Evolutionary conservation across 1,140 invertebrate genomes (phyloP).

Genomic region (Calycopis cecrops): DNA sequence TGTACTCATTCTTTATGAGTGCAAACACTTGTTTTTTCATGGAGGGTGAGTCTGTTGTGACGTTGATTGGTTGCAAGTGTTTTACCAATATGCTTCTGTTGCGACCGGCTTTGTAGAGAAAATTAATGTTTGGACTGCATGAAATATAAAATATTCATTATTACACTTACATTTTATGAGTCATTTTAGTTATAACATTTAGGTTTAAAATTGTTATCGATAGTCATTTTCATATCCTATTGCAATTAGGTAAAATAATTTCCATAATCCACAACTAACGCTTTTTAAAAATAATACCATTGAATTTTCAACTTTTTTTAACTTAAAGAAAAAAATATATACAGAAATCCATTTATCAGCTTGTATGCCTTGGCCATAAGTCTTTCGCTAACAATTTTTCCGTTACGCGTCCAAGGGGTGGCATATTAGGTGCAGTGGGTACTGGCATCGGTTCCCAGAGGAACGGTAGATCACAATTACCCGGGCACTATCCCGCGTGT

Average conservation of each 20-base stretch:
- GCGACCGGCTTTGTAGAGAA: slow-evolving; percentile 61
- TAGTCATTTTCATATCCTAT: no score
- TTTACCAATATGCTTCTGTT: slow-evolving; percentile 62
- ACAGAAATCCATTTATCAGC: slow-evolving; percentile 35
- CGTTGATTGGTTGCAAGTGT: slow-evolving; percentile 66
- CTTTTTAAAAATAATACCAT: slow-evolving; percentile 32
- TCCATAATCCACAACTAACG: slow-evolving; percentile 3
- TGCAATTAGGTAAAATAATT: background rate
- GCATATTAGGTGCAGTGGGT: slow-evolving; percentile 30
- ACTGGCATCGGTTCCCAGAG: slow-evolving; percentile 28
- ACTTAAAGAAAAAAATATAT: slow-evolving; percentile 8
- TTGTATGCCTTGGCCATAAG: slow-evolving; percentile 38
- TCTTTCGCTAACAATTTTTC: slow-evolving; percentile 49
- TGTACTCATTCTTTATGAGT: slow-evolving; percentile 68
- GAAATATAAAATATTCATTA: slow-evolving; percentile 27
- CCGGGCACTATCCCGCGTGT: slow-evolving; percentile 35
- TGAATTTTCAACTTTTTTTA: no score
- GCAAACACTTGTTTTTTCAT: slow-evolving; percentile 65
- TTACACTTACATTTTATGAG: slow-evolving; percentile 1
- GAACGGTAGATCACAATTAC: slow-evolving; percentile 58
- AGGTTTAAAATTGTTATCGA: no score
- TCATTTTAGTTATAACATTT: background rate
- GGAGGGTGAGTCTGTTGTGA: slow-evolving; percentile 56
- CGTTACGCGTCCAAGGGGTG: slow-evolving; percentile 32
- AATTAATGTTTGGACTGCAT: slow-evolving; percentile 57